Base-by-base conservation (phyloP, 2,888 invertebrate genomes). In the Lysandra bellargus region DNA sequence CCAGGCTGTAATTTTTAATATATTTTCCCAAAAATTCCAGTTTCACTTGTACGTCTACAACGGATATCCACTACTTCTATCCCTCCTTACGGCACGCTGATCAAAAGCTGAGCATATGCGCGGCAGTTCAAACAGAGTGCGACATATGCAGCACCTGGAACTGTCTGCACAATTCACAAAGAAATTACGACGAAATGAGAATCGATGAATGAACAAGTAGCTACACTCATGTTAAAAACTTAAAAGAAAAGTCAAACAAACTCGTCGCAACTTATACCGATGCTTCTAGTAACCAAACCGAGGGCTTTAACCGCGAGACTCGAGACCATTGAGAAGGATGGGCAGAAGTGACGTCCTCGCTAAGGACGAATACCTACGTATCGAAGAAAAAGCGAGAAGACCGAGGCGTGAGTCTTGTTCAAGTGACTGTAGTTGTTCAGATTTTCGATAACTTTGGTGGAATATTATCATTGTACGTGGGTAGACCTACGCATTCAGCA, bases 201-300 rank as follows among this genome's bases (percentile, higher is more conserved):
- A 14, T 69, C 12, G 69, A 69, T 14, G 69, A 33, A 69, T 12
- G 12, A 14, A 69, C 4, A 33, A 33, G 69, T 69, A 80, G 33
- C 14, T 69, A 69, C 69, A 69, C 69, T 9, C 30, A 69, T 14
- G 3, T 33, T 14, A 77, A 60, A 33, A 72, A 80, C n/a, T 80
- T 61, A 78, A 49, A 61, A 1, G 72, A 80, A 75, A 74, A 57
- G 37, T 80, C 80, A 44, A 64, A 80, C 78, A 80, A 75, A 49
- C 75, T 44, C 6, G 49, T 40, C 23, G 49, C 75, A 49, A 75
- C 75, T 40, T 75, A 40, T 33, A 75, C n/a, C 23, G 75, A 75
- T 49, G 44, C 44, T 75, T 40, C 75, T 44, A 44, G 75, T 75
- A 17, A 75, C 23, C n/a, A 44, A 17, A 33, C 69, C 69, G 69